phyloP scores from a whole-genome alignment of 2,113 vertebrate genomes.

The Chloebia gouldiae region DNA sequence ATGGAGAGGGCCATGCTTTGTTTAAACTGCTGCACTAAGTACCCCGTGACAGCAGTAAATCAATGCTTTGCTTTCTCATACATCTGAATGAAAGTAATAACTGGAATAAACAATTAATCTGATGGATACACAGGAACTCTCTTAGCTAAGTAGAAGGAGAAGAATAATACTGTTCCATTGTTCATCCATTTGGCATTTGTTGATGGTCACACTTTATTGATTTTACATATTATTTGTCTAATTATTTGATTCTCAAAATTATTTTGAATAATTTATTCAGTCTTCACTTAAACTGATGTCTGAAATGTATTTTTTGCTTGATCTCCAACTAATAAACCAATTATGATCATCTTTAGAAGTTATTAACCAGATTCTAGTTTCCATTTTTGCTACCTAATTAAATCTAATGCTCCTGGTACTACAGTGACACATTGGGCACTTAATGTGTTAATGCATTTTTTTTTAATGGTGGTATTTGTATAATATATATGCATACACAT shows the following conservation, averaged over 20 bases:
- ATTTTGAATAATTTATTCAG: neutral
- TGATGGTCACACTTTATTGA: neutral
- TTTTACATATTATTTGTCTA: conserved; percentile 1
- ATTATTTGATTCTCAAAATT: conserved; percentile 21
- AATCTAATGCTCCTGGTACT: neutral
- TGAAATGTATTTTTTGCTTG: neutral
- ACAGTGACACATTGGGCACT: neutral
- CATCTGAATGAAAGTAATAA: conserved; percentile 49
- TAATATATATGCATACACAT: neutral
- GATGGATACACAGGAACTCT: conserved; percentile 12
- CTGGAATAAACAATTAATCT: conserved; percentile 51
- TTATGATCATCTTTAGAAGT: neutral
- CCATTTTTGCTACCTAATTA: conserved; percentile 20
- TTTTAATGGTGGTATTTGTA: neutral
- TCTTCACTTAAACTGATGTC: neutral
- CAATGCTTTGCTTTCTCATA: conserved; percentile 28
- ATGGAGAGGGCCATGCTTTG: conserved; percentile 43
- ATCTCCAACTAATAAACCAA: conserved; percentile 10
- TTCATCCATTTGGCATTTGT: neutral
- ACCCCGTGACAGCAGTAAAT: conserved; percentile 49
- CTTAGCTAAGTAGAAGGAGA: neutral
- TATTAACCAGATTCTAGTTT: neutral
- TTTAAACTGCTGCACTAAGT: conserved; percentile 66
- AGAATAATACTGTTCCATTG: neutral
- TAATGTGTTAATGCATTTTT: neutral